Evolutionary conservation across 2,113 vertebrate species (phyloP), one percentile per base, ranked within the genome.

Genomic region (Odontophorus gujanensis): DNA sequence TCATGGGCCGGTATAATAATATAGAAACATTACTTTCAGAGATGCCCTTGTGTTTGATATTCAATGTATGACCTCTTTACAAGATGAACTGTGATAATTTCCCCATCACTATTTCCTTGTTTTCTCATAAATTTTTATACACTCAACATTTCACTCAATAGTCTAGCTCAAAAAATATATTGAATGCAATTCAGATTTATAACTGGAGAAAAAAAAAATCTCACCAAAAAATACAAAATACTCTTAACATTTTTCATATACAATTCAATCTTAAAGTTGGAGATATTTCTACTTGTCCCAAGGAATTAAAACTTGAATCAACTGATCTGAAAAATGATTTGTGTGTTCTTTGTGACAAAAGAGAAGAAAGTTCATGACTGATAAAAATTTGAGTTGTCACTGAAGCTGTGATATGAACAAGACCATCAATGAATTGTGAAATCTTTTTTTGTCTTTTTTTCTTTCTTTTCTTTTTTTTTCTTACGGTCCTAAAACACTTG

Each of bases 21-120:
- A 19, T 32, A 32, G 53, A 25, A 57, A 18, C 53, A 57, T 57
- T 57, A 57, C 30, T 57, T 57, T 57, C 17, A 19, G 53, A 32
- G 53, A 30, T 32, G 16, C 17, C 6, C 4, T 57, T 57, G 16
- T 6, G 6, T 57, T 58, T 14, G 45, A 78, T 77, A 82, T 47
- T 78, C 14, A 45, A 5, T 13, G 43, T 34, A 4, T 65, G 20
- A 55, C 4, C 16, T 86, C 55, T 73, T 83, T 25, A 36, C 42
- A 42, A 72, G 12, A 5, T 51, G 47, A 75, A 55, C 12, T 25
- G 4, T 66, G 8, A n/a, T 73, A 32, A 62, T 73, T 91, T 18
- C 19, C 17, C 5, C 21, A 3, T 17, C 11, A 6, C 4, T 4
- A 3, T 6, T 13, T 7, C 11, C 1, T 12, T 15, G 1, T n/a